phyloP scores from a whole-genome alignment of 2,113 vertebrate species.

The Ceyx cyanopectus region DNA sequence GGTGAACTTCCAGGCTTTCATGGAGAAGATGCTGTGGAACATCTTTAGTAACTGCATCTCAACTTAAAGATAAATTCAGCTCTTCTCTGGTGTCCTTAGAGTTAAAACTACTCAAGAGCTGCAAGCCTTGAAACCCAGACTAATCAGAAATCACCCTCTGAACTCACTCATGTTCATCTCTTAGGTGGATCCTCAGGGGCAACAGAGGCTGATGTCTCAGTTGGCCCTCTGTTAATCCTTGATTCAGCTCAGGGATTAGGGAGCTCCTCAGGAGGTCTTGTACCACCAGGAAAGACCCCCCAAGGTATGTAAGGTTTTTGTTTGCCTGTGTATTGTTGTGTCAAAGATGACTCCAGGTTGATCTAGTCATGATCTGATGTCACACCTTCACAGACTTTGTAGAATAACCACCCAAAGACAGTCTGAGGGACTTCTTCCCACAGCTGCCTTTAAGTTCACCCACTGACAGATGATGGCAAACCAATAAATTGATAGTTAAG shows the following conservation, averaged over 20 bases:
- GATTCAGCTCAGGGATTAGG: background rate
- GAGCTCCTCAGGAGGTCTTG: background rate
- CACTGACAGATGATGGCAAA: background rate
- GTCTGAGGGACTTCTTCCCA: background rate
- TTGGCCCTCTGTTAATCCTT: conserved; percentile 44
- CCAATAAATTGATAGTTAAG: background rate
- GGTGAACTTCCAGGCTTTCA: too few relatives aligned
- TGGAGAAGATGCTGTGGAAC: background rate
- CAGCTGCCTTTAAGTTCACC: background rate
- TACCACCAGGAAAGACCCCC: background rate
- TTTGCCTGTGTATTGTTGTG: background rate
- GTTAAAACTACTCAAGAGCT: background rate
- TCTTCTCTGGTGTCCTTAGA: background rate
- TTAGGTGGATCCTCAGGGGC: background rate
- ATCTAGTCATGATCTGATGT: too few relatives aligned
- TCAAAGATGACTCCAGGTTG: background rate
- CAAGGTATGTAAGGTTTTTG: background rate
- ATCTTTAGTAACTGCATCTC: background rate
- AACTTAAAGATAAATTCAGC: background rate
- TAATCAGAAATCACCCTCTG: background rate
- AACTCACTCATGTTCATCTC: background rate
- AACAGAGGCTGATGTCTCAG: conserved; percentile 5
- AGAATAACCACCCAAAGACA: too few relatives aligned
- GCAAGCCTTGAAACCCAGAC: background rate
- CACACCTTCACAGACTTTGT: background rate